Evolutionary conservation across 2,888 invertebrate genomes (phyloP), one percentile per base, ranked within the genome.

Genomic region (Slavum lentiscoides): DNA sequence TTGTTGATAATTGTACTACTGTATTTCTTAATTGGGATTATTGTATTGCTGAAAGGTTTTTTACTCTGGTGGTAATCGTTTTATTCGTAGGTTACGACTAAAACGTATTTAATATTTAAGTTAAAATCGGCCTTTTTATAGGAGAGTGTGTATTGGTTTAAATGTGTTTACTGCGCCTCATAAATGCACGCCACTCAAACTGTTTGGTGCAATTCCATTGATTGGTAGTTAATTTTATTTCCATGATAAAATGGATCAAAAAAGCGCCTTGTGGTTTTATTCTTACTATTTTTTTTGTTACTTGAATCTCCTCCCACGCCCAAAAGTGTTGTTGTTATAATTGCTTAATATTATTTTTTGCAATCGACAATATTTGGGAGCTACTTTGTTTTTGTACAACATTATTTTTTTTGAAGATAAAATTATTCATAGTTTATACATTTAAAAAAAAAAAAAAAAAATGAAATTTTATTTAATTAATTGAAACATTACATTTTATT

Each of bases 131-230:
- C 37, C 21, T 74, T 53, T 23, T 1, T 39, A 19, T 66, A 64
- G 17, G 39, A 74, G 21, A 66, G 75, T 68, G 75, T 76, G 68
- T 76, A 68, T 76, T 67, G 75, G 75, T 68, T 49, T 76, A 68
- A 75, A 76, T 76, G 67, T 76, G 76, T 77, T 76, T 19, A 58
- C 80, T 80, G 80, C 80, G 55, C 70, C 80, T 43, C 55, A 58
- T 43, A 55, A 55, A 80, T 80, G 80, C 80, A 80, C 80, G 80
- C 80, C 80, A 80, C 80, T 80, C 7, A 43, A 61, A 80, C 58
- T 80, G 61, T 23, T 49, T 64, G 72, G 30, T 80, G 21, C 39
- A 68, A 59, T 76, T 59, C 17, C 39, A 15, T 66, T 39, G n/a
- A 68, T 66, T 43, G 23, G 67, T 67, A 66, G 53, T 74, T 55